Evolutionary conservation across 2,797 vertebrate species (phyloP).

Genomic region (Balearica regulorum): DNA sequence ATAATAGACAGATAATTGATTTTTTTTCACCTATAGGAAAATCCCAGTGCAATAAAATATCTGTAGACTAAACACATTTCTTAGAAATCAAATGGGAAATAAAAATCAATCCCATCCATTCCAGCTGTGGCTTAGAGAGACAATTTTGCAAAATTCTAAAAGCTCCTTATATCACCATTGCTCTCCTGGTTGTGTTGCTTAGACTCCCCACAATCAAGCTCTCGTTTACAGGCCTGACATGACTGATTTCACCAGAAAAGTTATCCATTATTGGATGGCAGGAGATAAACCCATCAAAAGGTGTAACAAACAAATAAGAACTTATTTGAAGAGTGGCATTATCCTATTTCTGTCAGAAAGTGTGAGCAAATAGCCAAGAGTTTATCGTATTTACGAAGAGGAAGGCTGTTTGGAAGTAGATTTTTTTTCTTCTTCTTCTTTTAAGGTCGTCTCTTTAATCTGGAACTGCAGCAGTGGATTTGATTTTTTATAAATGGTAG

Average conservation of each 20-base stretch:
- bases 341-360: slow-evolving; percentile 58
- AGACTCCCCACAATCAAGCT: neutral
- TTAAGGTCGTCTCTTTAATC: slow-evolving; percentile 61
- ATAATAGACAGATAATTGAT: neutral
- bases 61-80: neutral
- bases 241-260: slow-evolving; percentile 48
- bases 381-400: slow-evolving; percentile 51
- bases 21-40: neutral
- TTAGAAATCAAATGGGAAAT: slow-evolving; percentile 32
- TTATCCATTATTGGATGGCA: slow-evolving; percentile 54
- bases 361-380: slow-evolving; percentile 33
- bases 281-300: slow-evolving; percentile 66
- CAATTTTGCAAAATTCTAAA: slow-evolving; percentile 28
- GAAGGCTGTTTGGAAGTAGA: slow-evolving; percentile 26
- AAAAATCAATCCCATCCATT: slow-evolving; percentile 26
- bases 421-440: neutral
- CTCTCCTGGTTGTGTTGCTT: neutral
- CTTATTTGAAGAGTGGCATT: slow-evolving; percentile 61
- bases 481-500: slow-evolving; percentile 49
- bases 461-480: slow-evolving; percentile 43
- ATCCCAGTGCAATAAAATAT: neutral
- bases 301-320: slow-evolving; percentile 58
- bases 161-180: neutral
- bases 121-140: neutral
- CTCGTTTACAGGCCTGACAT: slow-evolving; percentile 39